Evolutionary conservation across 1,140 invertebrate genomes (phyloP), one percentile per base, ranked within the genome.

Genomic region (Samia ricini): DNA sequence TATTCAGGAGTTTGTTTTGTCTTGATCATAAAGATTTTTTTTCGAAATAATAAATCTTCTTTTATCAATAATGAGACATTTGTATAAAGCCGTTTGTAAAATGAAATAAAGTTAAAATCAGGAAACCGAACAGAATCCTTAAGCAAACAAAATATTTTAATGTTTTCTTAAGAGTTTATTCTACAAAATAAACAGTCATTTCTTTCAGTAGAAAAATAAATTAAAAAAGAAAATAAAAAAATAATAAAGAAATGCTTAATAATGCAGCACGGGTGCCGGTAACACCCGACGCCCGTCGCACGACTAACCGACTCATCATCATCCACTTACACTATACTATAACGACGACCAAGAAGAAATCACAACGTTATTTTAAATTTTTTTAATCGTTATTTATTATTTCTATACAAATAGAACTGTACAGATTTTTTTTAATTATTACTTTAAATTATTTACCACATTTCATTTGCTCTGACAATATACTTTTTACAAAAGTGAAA

Each of bases 391-490:
- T 89, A 90, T 91, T 89, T 88, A 89, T 89, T 90, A 91, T 91
- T 91, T 90, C 90, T 91, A 91, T 90, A 91, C 89, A 90, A 91
- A 90, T 90, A 91, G 86, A 90, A 90, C 90, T 91, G 89, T 91
- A 91, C 90, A 91, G 88, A 89, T 88, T 86, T 90, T 88, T 36
- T 36, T 36, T 4, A 15, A 1, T 42, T 42, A 4, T 42, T 15
- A 4, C n/a, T 42, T 42, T 42, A 12, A 42, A 88, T 91, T 88
- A 88, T 91, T 88, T 85, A 87, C 85, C 84, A 87, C 79, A 85
- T 90, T 76, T 88, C 87, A 85, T 79, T 76, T 81, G 71, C 75
- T 89, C 80, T 88, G 83, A 88, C 81, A 83, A 87, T 88, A 88
- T 80, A 89, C 89, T 91, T 91, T 91, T 90, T 91, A 91, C 90